Evolutionary conservation across 2,888 invertebrate species (phyloP), one percentile per base, ranked within the genome.

Genomic region (Diabrotica balteata): DNA sequence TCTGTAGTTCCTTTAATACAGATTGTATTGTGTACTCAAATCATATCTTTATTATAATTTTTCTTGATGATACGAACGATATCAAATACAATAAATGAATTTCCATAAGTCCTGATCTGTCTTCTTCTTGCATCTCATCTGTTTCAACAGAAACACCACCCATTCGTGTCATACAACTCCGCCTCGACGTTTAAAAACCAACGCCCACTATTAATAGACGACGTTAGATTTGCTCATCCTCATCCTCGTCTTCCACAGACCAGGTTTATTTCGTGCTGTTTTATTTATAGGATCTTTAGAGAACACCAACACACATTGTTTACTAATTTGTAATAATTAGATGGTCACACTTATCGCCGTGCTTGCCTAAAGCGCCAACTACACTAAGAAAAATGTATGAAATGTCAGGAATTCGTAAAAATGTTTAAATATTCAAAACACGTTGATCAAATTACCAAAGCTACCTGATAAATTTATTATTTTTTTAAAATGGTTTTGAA

Each of bases 161-260:
- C 74, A 72, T 67, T 73, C 5, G 32, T 68, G 64, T 70, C 71
- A 69, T 51, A 45, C 61, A 43, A 72, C 75, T 70, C 74, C 75
- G 73, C 75, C 74, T 73, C 65, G 46, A 67, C 61, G 65, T 69
- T 64, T 67, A 46, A 54, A 47, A 58, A 70, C 50, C 51, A 66
- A 73, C 76, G 76, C 76, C 76, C 74, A 74, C 75, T 63, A 63
- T 59, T 55, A 65, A 65, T 17, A 45, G 64, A 54, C 10, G 10
- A 59, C 69, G 67, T 67, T 32, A 32, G 32, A 32, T 32, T 32
- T 32, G 32, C 32, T 32, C 32, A 32, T 32, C 32, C 32, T 32
- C 32, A 32, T 32, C 32, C 32, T 32, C 32, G 5, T 32, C 32
- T 32, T 32, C 5, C 32, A 32, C 32, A 5, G 32, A 32, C 32